phyloP scores from a whole-genome alignment of 2,888 invertebrate genomes.

The Acanthosepion esculentum region DNA sequence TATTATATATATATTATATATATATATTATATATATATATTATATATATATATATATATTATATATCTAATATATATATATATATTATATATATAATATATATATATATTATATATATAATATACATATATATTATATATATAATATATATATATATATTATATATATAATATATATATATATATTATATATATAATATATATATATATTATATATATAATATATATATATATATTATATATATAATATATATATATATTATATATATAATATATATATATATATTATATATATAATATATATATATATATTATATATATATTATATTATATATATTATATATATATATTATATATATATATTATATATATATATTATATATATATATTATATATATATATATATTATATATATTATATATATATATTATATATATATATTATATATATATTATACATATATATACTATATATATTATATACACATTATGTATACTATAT shows the following conservation, averaged over 20 bases:
- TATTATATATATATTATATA: not conserved
- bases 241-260: not conserved
- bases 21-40: not conserved
- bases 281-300: not conserved
- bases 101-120: not conserved
- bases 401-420: not conserved
- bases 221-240: not conserved
- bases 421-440: not conserved
- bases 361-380: not conserved
- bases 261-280: no score
- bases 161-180: not conserved
- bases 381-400: not conserved
- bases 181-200: not conserved
- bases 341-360: not conserved
- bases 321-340: no score
- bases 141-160: not conserved
- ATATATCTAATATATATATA: no score
- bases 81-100: no score
- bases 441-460: not conserved
- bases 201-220: no score
- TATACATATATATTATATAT: no score
- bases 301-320: no score
- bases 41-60: not conserved
- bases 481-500: no score
- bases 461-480: not conserved